A percentile compares a stretch with the other conserved stretches of the same genome.
phyloP scores from a whole-genome alignment of 2,888 invertebrate species.

The Bhutanitis thaidina region DNA sequence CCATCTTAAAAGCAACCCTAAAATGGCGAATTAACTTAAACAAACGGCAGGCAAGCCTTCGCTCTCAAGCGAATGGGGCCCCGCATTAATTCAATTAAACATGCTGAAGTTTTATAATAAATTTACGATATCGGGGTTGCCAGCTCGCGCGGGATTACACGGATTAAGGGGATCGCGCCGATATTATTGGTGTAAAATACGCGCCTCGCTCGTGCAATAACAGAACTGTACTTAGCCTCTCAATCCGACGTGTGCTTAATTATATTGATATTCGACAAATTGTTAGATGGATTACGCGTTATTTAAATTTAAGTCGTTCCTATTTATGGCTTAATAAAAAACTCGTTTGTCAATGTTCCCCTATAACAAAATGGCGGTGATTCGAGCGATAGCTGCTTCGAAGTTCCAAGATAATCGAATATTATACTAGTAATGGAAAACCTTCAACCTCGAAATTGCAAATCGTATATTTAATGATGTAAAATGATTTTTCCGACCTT shows the following conservation, averaged over 20 bases:
- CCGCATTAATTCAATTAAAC: slow-evolving; percentile 3
- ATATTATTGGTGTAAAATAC: neutral
- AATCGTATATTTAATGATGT: too few species aligned
- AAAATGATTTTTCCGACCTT: too few species aligned
- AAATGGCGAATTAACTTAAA: neutral
- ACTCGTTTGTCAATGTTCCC: too few species aligned
- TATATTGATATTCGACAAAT: neutral
- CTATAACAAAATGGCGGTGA: too few species aligned
- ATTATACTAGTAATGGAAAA: too few species aligned
- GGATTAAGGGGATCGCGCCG: neutral
- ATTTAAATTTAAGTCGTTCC: neutral
- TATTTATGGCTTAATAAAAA: too few species aligned
- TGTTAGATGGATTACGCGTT: neutral
- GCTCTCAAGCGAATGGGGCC: slow-evolving; percentile 3
- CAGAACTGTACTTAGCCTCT: neutral
- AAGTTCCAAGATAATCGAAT: too few species aligned
- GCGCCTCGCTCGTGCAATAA: neutral
- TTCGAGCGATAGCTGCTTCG: too few species aligned
- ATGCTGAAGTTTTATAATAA: slow-evolving; percentile 6
- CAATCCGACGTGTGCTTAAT: neutral
- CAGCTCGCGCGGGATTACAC: slow-evolving; percentile 1
- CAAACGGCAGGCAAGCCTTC: neutral
- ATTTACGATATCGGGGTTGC: slow-evolving; percentile 4
- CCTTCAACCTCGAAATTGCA: too few species aligned
- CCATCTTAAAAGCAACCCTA: too few species aligned